phyloP scores from a whole-genome alignment of 2,113 vertebrate species.

The Phrynocephalus versicolor region DNA sequence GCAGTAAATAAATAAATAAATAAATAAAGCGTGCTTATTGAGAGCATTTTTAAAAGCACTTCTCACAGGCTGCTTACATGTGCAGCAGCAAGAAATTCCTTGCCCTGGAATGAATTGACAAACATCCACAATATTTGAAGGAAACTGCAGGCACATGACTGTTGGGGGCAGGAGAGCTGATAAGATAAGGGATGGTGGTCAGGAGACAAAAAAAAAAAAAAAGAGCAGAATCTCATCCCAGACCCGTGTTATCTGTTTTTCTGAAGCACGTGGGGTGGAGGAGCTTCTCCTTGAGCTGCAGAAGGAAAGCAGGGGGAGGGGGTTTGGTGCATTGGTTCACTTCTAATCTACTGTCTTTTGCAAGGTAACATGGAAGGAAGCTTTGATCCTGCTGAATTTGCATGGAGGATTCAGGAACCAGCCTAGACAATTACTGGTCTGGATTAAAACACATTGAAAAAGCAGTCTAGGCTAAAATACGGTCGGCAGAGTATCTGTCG shows the following conservation, averaged over 20 bases:
- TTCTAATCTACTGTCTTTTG: neutral
- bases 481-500: neutral
- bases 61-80: no score
- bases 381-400: neutral
- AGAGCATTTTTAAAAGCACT: no score
- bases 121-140: no score
- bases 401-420: neutral
- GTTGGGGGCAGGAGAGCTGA: neutral
- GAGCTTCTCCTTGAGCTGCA: neutral
- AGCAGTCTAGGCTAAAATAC: neutral
- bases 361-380: neutral
- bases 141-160: neutral
- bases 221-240: neutral
- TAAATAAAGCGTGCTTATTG: no score
- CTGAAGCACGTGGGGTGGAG: no score
- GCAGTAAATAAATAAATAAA: no score
- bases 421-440: neutral
- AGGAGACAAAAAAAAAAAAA: neutral
- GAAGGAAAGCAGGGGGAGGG: neutral
- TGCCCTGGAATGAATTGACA: no score
- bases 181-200: neutral
- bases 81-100: no score
- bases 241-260: neutral
- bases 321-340: neutral
- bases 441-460: neutral